Conservation (phyloP, 1,140 invertebrate species). For the Nasonia giraulti region DNA sequence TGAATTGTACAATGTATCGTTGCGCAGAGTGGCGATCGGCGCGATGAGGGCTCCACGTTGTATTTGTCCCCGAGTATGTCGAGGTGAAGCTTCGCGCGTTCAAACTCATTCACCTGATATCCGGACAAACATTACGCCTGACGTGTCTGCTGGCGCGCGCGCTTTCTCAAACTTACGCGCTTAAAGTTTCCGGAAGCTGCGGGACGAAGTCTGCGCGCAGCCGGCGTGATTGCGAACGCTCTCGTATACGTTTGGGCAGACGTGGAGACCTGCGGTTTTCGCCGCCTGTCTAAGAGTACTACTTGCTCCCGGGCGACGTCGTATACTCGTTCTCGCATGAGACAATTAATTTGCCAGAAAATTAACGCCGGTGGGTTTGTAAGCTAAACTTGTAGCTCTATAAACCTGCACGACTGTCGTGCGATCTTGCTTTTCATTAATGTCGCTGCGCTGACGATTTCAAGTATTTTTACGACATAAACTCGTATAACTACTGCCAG, state of each 20-base stretch:
- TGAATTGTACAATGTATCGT: neutral
- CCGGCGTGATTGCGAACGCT: neutral
- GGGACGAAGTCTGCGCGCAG: neutral
- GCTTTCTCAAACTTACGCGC: neutral
- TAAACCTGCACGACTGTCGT: too few species aligned
- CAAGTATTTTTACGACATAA: too few species aligned
- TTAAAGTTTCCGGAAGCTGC: neutral
- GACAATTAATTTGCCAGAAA: neutral
- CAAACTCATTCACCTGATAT: neutral
- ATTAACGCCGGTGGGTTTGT: neutral
- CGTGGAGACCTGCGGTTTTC: neutral
- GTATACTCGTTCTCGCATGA: too few species aligned
- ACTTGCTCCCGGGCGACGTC: neutral
- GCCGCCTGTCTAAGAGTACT: too few species aligned
- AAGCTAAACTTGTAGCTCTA: too few species aligned
- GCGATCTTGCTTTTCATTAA: too few species aligned
- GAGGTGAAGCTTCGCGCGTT: neutral
- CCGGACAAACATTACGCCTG: neutral
- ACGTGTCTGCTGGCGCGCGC: neutral
- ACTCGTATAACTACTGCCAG: too few species aligned
- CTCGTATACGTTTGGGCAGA: neutral
- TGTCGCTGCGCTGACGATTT: too few species aligned
- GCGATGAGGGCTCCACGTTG: too few species aligned
- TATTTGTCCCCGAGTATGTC: too few species aligned
- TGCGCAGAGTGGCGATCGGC: too few species aligned